Evolutionary conservation across 2,888 invertebrate species (phyloP).

Genomic region (Phania funesta): DNA sequence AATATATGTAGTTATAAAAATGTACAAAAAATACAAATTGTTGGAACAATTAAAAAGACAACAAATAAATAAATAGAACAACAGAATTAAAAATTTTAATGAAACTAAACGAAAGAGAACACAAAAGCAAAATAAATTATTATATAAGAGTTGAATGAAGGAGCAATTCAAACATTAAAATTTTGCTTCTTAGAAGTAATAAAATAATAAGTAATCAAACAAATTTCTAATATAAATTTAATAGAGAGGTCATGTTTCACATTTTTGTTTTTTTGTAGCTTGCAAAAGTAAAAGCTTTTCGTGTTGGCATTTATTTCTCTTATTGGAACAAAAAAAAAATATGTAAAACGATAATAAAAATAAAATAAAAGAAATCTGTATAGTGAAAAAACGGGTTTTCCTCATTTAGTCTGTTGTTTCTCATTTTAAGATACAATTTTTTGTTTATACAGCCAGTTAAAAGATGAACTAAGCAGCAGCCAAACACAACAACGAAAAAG

Average conservation of each 20-base stretch:
- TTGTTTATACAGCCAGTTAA: background rate
- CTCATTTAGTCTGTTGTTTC: constrained; percentile 18
- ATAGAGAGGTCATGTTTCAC: no score
- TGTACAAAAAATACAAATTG: constrained; percentile 16
- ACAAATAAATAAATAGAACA: background rate
- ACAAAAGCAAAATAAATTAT: constrained; percentile 3
- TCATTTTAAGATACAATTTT: background rate
- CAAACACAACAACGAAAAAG: constrained; percentile 29
- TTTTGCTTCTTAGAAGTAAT: no score
- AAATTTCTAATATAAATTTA: no score
- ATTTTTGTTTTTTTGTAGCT: constrained; percentile 8
- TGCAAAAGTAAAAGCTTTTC: constrained; percentile 40
- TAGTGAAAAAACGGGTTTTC: constrained; percentile 66
- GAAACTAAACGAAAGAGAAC: constrained; percentile 7
- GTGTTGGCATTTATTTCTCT: background rate
- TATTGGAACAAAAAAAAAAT: background rate
- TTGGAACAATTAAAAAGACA: constrained; percentile 44
- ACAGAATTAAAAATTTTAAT: background rate
- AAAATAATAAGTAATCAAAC: no score
- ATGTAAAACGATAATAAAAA: constrained; percentile 13
- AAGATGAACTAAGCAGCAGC: constrained; percentile 24
- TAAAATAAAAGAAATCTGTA: constrained; percentile 31
- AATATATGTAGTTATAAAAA: constrained; percentile 1
- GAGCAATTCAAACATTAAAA: no score
- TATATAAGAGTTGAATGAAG: constrained; percentile 22